Evolutionary conservation across 2,797 vertebrate species (phyloP).

Genomic region (Artibeus lituratus): DNA sequence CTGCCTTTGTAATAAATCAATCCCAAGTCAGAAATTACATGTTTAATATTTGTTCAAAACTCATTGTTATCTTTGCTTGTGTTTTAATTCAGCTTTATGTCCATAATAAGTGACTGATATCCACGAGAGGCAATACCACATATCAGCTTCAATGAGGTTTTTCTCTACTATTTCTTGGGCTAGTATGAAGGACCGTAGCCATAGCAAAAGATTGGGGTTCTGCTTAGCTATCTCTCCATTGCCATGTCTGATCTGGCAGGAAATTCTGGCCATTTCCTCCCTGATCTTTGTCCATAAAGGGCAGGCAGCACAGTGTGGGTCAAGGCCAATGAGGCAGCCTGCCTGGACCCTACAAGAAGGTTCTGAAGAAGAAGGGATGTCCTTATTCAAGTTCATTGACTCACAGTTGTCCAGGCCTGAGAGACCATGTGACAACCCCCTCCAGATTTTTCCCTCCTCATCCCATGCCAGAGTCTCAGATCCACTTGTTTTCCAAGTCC

Average conservation of each 20-base stretch:
- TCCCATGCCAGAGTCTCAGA: neutral
- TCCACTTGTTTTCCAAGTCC: neutral
- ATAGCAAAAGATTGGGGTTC: neutral
- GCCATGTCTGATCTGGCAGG: neutral
- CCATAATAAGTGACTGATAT: constrained; percentile 35
- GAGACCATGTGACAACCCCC: neutral
- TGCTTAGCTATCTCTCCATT: neutral
- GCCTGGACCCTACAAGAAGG: neutral
- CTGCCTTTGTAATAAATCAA: constrained; percentile 46
- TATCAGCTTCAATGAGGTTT: constrained; percentile 18
- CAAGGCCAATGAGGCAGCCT: neutral
- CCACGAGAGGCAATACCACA: neutral
- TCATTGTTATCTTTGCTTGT: constrained; percentile 9
- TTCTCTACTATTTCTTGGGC: neutral
- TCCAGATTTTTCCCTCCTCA: neutral
- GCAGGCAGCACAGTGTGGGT: neutral
- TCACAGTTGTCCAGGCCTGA: neutral
- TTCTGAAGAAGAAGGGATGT: neutral
- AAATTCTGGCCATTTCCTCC: neutral
- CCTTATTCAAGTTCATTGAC: neutral
- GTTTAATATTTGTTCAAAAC: constrained; percentile 62
- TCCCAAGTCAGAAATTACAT: constrained; percentile 49
- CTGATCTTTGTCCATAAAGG: neutral
- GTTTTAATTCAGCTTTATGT: constrained; percentile 37
- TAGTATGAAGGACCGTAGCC: neutral